These are phyloP conservation scores for Lottia gigantea DNA, from an alignment of 2,888 invertebrate species.

Conservation along the genomic window DNA sequence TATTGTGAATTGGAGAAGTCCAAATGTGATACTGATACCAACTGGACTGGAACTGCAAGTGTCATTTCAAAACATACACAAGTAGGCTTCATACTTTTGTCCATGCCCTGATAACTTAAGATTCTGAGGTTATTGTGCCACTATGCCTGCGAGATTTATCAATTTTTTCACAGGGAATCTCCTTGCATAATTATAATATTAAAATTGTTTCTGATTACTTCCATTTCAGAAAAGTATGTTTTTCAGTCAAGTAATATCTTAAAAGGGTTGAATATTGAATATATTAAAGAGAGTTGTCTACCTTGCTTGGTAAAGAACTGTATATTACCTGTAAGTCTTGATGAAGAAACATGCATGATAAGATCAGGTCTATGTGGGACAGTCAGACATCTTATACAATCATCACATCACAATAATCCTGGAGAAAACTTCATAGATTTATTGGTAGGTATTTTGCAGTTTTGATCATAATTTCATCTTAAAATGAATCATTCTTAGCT, in stretches of 20 bases:
- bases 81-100: too few relatives aligned
- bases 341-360: slow-evolving; percentile 36
- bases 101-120: too few relatives aligned
- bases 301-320: slow-evolving; percentile 29
- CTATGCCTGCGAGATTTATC: too few relatives aligned
- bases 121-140: too few relatives aligned
- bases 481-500: too few relatives aligned
- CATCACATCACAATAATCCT: slow-evolving; percentile 34
- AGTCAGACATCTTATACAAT: slow-evolving; percentile 48
- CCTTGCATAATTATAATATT: neutral
- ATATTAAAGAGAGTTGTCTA: slow-evolving; percentile 15
- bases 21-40: too few relatives aligned
- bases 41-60: too few relatives aligned
- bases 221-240: neutral
- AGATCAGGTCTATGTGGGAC: slow-evolving; percentile 55
- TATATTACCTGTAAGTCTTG: slow-evolving; percentile 30
- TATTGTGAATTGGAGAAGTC: too few relatives aligned
- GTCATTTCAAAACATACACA: too few relatives aligned
- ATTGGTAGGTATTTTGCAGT: slow-evolving; percentile 39
- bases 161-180: slow-evolving; percentile 20
- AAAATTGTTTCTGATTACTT: neutral
- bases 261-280: slow-evolving; percentile 17
- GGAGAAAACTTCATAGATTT: slow-evolving; percentile 43
- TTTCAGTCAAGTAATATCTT: neutral
- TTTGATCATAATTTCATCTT: too few relatives aligned